Evolutionary conservation across 1,140 invertebrate genomes (phyloP).

Genomic region (Drosophila serrata): DNA sequence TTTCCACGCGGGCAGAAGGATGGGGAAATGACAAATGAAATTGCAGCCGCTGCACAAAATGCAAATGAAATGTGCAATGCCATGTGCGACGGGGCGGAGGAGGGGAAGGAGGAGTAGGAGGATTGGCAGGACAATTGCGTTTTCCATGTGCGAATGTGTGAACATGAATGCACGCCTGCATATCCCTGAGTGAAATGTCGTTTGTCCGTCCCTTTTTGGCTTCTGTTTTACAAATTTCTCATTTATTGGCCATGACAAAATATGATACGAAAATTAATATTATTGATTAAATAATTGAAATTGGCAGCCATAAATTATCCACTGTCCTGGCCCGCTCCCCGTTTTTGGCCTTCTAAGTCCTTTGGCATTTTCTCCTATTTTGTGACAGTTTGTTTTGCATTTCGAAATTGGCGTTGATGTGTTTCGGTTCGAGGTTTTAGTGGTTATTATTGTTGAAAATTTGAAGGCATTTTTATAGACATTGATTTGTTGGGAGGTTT

Average conservation of each 20-base stretch:
- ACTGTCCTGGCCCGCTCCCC: not conserved
- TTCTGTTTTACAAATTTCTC: conserved; percentile 80
- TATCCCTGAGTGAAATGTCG: conserved; percentile 65
- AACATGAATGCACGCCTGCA: conserved; percentile 57
- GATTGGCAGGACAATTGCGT: conserved; percentile 61
- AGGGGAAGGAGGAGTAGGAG: not conserved
- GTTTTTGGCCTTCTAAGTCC: not conserved
- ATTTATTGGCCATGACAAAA: conserved; percentile 84
- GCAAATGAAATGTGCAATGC: conserved; percentile 80
- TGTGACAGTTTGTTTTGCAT: conserved; percentile 45
- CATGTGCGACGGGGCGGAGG: conserved; percentile 5
- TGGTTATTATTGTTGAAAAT: conserved; percentile 14
- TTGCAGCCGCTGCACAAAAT: conserved; percentile 81
- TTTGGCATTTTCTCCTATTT: conserved; percentile 16
- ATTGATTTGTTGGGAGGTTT: conserved; percentile 2
- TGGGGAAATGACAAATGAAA: conserved; percentile 66
- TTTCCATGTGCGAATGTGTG: conserved; percentile 67
- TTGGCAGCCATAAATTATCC: conserved; percentile 63
- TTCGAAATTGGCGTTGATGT: conserved; percentile 56
- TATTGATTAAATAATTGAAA: conserved; percentile 85
- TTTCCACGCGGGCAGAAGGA: conserved; percentile 7
- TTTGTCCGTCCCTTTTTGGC: conserved; percentile 45
- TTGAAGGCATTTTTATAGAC: not conserved
- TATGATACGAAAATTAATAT: conserved; percentile 85
- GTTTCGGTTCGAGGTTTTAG: conserved; percentile 20